Evolutionary conservation across 1,140 invertebrate genomes (phyloP).

Genomic region (Drosophila santomea): DNA sequence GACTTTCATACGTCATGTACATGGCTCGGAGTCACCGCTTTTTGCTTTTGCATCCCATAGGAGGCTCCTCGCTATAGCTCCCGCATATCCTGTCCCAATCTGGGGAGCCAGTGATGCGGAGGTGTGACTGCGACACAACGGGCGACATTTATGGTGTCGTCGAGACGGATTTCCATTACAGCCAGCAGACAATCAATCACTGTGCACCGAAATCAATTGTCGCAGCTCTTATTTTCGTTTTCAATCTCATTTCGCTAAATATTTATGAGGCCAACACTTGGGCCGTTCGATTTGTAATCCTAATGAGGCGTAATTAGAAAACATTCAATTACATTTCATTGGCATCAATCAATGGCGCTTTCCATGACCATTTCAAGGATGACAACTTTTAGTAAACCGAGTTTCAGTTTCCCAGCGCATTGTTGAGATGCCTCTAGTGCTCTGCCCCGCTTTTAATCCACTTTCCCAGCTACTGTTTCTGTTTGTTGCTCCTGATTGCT

Average conservation of each 20-base stretch:
- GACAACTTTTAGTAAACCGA: slow-evolving; percentile 57
- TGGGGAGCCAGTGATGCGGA: slow-evolving; percentile 33
- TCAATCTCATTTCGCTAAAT: slow-evolving; percentile 69
- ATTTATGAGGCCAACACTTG: slow-evolving; percentile 61
- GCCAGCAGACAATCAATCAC: slow-evolving; percentile 76
- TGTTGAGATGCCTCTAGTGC: slow-evolving; percentile 36
- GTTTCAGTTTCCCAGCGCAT: slow-evolving; percentile 65
- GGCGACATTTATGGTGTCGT: slow-evolving; percentile 79
- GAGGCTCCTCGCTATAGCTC: slow-evolving; percentile 8
- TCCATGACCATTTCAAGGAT: slow-evolving; percentile 43
- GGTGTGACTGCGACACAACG: slow-evolving; percentile 73
- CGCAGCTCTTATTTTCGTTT: slow-evolving; percentile 61
- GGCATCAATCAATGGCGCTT: slow-evolving; percentile 61
- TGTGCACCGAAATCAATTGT: slow-evolving; percentile 60
- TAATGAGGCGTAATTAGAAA: slow-evolving; percentile 79
- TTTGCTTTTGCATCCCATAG: slow-evolving; percentile 40
- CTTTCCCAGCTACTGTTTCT: slow-evolving; percentile 7
- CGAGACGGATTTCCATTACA: slow-evolving; percentile 54
- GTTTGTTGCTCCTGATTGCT: slow-evolving; percentile 61
- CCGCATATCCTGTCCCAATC: background rate
- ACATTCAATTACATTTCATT: slow-evolving; percentile 62
- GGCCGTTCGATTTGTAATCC: slow-evolving; percentile 51
- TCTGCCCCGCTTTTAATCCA: background rate
- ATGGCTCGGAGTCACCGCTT: slow-evolving; percentile 35
- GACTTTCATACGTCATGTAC: slow-evolving; percentile 77